Percentiles rank a stretch among this genome's conserved stretches.
Evolutionary conservation across 2,113 vertebrate genomes (phyloP).

Genomic region (Ammodytes marinus): DNA sequence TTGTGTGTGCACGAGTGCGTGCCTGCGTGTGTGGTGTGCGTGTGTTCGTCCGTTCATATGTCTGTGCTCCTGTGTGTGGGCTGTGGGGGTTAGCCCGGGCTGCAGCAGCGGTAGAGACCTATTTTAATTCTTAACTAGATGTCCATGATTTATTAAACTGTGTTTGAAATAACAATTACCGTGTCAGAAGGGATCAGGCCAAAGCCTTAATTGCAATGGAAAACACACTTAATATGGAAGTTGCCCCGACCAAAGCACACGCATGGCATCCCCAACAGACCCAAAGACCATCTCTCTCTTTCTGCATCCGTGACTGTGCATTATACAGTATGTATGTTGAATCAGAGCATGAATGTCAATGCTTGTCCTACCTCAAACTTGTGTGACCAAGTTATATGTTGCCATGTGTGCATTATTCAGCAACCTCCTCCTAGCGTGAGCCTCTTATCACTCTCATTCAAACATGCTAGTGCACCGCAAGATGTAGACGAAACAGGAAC

Average conservation of each 20-base stretch:
- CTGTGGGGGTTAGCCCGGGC: conserved; percentile 81
- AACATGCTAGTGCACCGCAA: background rate
- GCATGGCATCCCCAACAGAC: conserved; percentile 60
- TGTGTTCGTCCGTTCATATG: background rate
- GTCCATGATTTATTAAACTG: conserved; percentile 95
- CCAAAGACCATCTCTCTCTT: conserved; percentile 19
- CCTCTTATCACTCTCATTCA: background rate
- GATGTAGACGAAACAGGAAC: background rate
- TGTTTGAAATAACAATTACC: conserved; percentile 96
- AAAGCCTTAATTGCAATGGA: conserved; percentile 92
- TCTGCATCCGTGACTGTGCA: conserved; percentile 54
- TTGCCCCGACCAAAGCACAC: conserved; percentile 77
- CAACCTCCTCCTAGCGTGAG: conserved; percentile 4
- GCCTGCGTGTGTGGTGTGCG: conserved; percentile 25
- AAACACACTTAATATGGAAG: conserved; percentile 87
- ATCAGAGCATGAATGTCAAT: conserved; percentile 59
- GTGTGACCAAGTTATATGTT: conserved; percentile 37
- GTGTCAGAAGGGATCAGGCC: conserved; percentile 89
- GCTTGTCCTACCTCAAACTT: conserved; percentile 28
- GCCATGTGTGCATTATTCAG: conserved; percentile 51
- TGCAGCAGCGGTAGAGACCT: conserved; percentile 80
- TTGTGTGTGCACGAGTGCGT: conserved; percentile 15
- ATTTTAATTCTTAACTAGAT: conserved; percentile 95
- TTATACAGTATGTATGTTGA: conserved; percentile 46
- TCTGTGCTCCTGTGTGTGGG: conserved; percentile 37